A percentile compares a stretch with the other conserved stretches of the same genome.
Conservation (phyloP, 2,888 invertebrate species). For the Pomacea canaliculata region DNA sequence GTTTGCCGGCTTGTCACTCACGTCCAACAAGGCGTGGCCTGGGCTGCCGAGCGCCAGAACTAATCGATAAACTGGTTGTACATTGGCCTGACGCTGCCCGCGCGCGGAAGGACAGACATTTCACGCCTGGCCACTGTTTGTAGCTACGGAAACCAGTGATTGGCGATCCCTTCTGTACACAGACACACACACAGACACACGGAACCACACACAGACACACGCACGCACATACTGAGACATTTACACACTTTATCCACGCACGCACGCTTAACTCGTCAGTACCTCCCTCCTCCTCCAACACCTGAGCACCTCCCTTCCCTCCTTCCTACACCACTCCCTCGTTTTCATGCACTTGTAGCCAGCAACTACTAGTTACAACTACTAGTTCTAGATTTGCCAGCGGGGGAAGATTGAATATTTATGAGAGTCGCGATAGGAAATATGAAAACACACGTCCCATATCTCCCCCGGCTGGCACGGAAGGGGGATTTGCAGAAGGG, state of each 20-base stretch:
- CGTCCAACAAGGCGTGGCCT: constrained; percentile 8
- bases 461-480: constrained; percentile 13
- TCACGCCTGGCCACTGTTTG: constrained; percentile 27
- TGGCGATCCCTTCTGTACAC: constrained; percentile 26
- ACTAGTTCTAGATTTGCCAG: too few species aligned
- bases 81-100: constrained; percentile 22
- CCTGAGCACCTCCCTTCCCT: too few species aligned
- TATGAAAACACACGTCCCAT: constrained; percentile 23
- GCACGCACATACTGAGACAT: constrained; percentile 10
- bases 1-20: constrained; percentile 10
- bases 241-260: background rate
- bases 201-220: constrained; percentile 5
- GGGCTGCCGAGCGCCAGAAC: constrained; percentile 8
- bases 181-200: constrained; percentile 17
- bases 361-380: too few species aligned
- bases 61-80: constrained; percentile 29
- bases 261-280: background rate
- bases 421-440: constrained; percentile 27
- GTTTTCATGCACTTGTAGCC: too few species aligned
- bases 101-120: constrained; percentile 26
- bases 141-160: constrained; percentile 27
- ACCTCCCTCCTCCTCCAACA: too few species aligned
- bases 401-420: constrained; percentile 22
- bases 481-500: constrained; percentile 2
- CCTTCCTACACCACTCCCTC: too few species aligned